Conservation (phyloP, 2,113 vertebrate genomes). For the Hoplias malabaricus region DNA sequence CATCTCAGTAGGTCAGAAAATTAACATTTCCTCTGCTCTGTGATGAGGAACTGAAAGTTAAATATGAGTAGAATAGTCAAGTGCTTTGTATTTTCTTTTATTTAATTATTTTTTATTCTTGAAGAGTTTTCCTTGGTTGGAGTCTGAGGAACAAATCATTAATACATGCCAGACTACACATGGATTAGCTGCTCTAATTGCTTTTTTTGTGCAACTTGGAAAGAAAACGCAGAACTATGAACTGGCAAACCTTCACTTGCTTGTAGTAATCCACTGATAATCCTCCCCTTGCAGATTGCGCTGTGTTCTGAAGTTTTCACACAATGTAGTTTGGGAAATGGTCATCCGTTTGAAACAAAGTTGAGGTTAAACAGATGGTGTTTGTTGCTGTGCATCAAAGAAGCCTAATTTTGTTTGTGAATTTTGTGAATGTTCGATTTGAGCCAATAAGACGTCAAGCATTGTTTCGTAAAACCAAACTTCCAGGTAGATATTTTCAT, state of each 20-base stretch:
- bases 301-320: background rate
- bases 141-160: background rate
- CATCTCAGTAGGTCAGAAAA: background rate
- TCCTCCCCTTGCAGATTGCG: background rate
- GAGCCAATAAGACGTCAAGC: background rate
- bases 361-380: background rate
- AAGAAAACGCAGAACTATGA: background rate
- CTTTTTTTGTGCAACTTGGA: slow-evolving; percentile 32
- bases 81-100: too few species aligned
- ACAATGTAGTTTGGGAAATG: background rate
- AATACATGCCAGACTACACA: background rate
- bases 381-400: too few species aligned
- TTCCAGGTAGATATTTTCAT: background rate
- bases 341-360: background rate
- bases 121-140: background rate
- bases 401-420: background rate
- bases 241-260: background rate
- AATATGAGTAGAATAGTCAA: background rate
- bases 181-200: slow-evolving; percentile 4
- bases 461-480: background rate
- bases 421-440: background rate
- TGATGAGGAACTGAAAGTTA: background rate
- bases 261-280: slow-evolving; percentile 8
- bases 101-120: background rate
- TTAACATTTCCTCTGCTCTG: background rate